Conservation (phyloP, 2,113 vertebrate species). For the Dissostichus mawsoni region DNA sequence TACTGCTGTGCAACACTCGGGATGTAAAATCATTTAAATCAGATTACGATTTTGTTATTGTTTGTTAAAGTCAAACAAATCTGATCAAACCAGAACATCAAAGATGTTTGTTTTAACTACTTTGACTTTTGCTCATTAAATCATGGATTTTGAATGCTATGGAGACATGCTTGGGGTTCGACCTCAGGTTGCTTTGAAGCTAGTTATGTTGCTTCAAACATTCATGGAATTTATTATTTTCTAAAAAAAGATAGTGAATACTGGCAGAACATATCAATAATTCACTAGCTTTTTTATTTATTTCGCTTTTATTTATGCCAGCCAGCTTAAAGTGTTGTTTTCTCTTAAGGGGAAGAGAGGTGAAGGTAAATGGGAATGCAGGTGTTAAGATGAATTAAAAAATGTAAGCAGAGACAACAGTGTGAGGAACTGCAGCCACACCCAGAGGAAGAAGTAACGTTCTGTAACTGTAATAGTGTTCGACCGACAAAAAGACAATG, state of each 20-base stretch:
- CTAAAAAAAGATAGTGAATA: not conserved
- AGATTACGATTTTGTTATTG: no score
- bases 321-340: not conserved
- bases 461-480: not conserved
- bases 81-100: no score
- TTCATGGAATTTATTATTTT: not conserved
- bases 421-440: conserved; percentile 9
- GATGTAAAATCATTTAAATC: no score
- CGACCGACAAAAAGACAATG: no score
- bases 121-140: not conserved
- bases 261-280: not conserved
- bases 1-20: no score
- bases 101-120: not conserved
- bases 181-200: not conserved
- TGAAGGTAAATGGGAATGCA: conserved; percentile 7
- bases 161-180: not conserved
- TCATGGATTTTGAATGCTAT: not conserved
- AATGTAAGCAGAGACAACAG: no score
- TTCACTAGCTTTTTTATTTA: not conserved
- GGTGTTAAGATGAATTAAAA: conserved; percentile 26
- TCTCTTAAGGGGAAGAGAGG: not conserved
- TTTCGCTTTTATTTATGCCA: not conserved
- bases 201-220: not conserved
- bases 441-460: conserved; percentile 2
- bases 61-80: no score